These are phyloP conservation scores for Henricia sp. DNA, from an alignment of 53 echinoderm and acorn worm species.

Conservation along the genomic window DNA sequence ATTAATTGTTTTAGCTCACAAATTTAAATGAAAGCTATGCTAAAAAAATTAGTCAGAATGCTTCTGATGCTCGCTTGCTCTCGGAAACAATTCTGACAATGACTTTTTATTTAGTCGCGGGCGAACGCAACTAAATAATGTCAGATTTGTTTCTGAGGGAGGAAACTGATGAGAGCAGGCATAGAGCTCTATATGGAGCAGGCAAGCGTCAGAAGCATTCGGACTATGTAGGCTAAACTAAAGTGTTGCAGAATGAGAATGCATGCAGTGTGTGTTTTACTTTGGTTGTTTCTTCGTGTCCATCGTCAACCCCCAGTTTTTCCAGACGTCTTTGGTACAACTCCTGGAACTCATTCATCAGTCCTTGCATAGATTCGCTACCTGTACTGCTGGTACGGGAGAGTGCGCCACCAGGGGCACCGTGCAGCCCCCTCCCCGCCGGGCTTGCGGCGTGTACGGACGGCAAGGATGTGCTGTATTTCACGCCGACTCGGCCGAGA, in stretches of 20 bases:
- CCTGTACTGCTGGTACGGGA: slow-evolving; percentile 48
- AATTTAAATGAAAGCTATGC: too few species aligned
- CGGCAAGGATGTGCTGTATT: slow-evolving; percentile 39
- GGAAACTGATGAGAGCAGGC: too few species aligned
- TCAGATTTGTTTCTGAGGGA: too few species aligned
- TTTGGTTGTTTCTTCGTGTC: slow-evolving; percentile 57
- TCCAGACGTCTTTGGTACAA: slow-evolving; percentile 76
- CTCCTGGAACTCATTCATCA: slow-evolving; percentile 79
- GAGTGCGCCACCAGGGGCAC: slow-evolving; percentile 16
- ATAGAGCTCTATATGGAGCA: too few species aligned
- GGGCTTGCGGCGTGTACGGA: slow-evolving; percentile 17
- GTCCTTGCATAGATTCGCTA: slow-evolving; percentile 80
- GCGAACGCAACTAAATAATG: too few species aligned
- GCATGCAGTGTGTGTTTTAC: slow-evolving; percentile 10
- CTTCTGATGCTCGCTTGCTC: too few species aligned
- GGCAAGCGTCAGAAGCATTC: too few species aligned
- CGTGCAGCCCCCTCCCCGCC: slow-evolving; percentile 17
- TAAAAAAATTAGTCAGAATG: too few species aligned
- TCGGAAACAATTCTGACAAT: too few species aligned
- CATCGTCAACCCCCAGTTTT: slow-evolving; percentile 61
- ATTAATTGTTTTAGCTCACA: too few species aligned
- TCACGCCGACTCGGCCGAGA: neutral
- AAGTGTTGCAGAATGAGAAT: neutral
- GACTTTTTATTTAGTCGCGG: too few species aligned
- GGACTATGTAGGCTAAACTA: too few species aligned